A percentile compares a stretch with the other conserved stretches of the same genome.
Conservation (phyloP, 2,888 invertebrate genomes). For the Lepeophtheirus nordmannii region DNA sequence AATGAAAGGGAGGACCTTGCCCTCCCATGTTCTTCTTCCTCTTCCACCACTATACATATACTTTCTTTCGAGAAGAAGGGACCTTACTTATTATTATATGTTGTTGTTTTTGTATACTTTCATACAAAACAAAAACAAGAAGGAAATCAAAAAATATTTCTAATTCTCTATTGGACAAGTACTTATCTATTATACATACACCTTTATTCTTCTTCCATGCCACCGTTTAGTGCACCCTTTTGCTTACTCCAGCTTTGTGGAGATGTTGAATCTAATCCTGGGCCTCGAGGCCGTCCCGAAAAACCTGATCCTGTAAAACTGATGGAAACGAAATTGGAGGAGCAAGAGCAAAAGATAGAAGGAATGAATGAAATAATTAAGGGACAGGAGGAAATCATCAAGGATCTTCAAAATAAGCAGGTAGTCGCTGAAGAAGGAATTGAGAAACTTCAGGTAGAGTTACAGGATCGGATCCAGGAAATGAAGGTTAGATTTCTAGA, state of each 20-base stretch:
- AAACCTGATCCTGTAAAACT: constrained; percentile 22
- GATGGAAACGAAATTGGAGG: constrained; percentile 19
- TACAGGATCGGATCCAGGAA: neutral
- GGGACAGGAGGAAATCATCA: constrained; percentile 8
- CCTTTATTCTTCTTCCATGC: neutral
- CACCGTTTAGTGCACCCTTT: neutral
- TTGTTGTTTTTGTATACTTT: no score
- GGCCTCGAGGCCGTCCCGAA: constrained; percentile 5
- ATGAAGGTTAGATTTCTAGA: neutral
- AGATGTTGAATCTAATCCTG: constrained; percentile 19
- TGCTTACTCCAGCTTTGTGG: neutral
- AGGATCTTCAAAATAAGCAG: constrained; percentile 19
- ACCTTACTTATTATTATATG: no score
- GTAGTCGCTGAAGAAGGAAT: constrained; percentile 2
- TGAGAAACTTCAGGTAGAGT: constrained; percentile 3
- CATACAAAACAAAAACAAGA: neutral
- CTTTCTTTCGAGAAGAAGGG: no score
- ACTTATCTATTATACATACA: no score
- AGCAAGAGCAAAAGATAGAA: constrained; percentile 20
- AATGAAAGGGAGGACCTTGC: no score
- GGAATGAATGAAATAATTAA: constrained; percentile 15
- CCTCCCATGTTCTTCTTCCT: no score
- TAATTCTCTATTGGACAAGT: neutral
- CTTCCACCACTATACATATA: no score
- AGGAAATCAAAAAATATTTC: neutral